These are phyloP conservation scores for Cariama cristata DNA, from an alignment of 2,113 vertebrate species.

Conservation along the genomic window DNA sequence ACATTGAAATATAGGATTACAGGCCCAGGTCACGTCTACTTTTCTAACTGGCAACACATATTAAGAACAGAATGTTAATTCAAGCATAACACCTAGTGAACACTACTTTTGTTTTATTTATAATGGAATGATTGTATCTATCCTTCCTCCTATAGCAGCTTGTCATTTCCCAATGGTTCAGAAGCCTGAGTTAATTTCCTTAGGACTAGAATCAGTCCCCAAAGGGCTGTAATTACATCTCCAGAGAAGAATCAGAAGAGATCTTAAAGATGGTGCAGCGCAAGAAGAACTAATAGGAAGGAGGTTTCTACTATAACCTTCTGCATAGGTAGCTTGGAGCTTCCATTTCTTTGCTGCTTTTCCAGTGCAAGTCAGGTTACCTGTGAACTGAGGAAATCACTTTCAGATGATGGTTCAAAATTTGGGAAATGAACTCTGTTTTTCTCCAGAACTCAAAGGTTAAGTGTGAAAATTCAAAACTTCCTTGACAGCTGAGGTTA, in stretches of 20 bases:
- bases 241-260: not conserved
- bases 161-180: not conserved
- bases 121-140: not conserved
- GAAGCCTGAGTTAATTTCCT: not conserved
- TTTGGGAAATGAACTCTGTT: not conserved
- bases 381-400: not conserved
- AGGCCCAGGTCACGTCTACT: accelerated
- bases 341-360: not conserved
- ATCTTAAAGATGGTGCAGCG: not conserved
- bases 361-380: not conserved
- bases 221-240: not conserved
- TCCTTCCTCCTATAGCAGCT: not conserved
- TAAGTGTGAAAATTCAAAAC: not conserved
- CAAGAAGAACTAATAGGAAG: not conserved
- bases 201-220: not conserved
- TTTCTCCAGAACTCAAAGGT: not conserved
- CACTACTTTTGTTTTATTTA: not conserved
- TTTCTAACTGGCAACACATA: not conserved
- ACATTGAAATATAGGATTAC: not conserved
- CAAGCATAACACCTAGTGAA: not conserved
- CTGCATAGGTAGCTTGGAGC: not conserved
- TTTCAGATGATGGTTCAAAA: not conserved
- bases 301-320: not conserved
- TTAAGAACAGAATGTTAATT: not conserved
- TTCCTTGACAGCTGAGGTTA: not conserved